A percentile compares a stretch with the other conserved stretches of the same genome.
phyloP scores from a whole-genome alignment of 2,888 invertebrate genomes.

The Hylaea fasciaria region DNA sequence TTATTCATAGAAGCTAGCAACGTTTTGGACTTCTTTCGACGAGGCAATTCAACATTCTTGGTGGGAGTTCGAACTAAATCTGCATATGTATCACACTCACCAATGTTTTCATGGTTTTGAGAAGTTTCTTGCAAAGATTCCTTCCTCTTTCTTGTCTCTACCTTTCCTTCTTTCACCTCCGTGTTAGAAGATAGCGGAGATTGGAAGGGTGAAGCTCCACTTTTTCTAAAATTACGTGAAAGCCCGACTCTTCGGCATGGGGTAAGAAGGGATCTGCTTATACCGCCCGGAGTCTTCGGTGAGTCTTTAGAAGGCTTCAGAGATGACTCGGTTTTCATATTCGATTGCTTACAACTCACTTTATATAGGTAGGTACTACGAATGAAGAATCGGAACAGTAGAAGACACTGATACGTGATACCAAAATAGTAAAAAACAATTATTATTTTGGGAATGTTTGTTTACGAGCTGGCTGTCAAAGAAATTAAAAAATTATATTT shows the following conservation, averaged over 20 bases:
- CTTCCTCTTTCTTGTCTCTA: conserved; percentile 59
- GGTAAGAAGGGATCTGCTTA: conserved; percentile 80
- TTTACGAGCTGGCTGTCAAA: no score
- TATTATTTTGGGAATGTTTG: no score
- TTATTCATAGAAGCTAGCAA: conserved; percentile 48
- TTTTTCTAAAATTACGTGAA: conserved; percentile 75
- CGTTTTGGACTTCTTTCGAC: conserved; percentile 65
- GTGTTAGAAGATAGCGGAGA: conserved; percentile 61
- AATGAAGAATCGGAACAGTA: no score
- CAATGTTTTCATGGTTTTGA: conserved; percentile 25
- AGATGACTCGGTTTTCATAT: conserved; percentile 64
- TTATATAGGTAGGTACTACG: no score
- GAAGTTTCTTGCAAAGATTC: conserved; percentile 45
- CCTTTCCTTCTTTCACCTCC: conserved; percentile 48
- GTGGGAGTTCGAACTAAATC: conserved; percentile 55
- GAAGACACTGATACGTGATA: no score
- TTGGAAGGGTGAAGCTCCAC: conserved; percentile 69
- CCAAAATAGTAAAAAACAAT: no score
- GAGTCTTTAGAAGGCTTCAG: conserved; percentile 61
- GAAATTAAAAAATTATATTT: no score
- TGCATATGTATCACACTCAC: conserved; percentile 9
- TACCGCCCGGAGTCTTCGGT: conserved; percentile 79
- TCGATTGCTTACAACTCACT: conserved; percentile 18
- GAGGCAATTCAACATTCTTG: conserved; percentile 55
- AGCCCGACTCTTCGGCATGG: conserved; percentile 83